Conservation (phyloP, 1,140 invertebrate species). For the Octopus sinensis region DNA sequence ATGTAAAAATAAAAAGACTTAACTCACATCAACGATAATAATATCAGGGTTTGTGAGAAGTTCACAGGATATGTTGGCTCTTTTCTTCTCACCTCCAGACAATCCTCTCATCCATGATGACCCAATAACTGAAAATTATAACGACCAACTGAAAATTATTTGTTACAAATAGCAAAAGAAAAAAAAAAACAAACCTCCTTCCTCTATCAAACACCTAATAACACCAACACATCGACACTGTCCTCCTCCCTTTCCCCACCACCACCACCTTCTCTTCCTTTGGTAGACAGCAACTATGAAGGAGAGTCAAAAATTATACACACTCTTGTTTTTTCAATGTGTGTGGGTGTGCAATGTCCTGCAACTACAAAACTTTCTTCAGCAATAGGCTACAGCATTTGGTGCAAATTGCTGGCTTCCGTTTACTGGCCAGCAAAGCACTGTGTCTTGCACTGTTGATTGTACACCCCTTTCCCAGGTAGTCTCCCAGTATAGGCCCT, state of each 20-base stretch:
- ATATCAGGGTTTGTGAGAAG: slow-evolving; percentile 80
- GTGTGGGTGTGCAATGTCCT: too few species aligned
- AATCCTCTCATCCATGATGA: slow-evolving; percentile 75
- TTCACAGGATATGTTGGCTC: slow-evolving; percentile 83
- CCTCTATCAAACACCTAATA: not conserved
- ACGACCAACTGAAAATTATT: not conserved
- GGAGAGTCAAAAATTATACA: too few species aligned
- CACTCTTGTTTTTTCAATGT: too few species aligned
- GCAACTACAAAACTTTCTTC: too few species aligned
- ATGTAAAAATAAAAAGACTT: not conserved
- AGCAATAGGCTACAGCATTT: too few species aligned
- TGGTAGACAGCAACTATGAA: not conserved
- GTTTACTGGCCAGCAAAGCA: too few species aligned
- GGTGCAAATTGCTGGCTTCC: too few species aligned
- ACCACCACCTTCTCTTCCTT: not conserved
- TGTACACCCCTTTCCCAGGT: too few species aligned
- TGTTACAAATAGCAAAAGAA: not conserved
- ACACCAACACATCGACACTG: not conserved
- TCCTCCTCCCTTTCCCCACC: not conserved
- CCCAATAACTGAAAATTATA: slow-evolving; percentile 67
- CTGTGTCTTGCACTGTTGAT: too few species aligned
- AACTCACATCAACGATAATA: slow-evolving; percentile 80
- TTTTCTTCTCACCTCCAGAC: slow-evolving; percentile 83
- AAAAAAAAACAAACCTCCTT: not conserved
- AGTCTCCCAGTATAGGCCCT: too few species aligned